Conservation (phyloP, 2,888 invertebrate species). For the Lepidocyrtinus sp. region DNA sequence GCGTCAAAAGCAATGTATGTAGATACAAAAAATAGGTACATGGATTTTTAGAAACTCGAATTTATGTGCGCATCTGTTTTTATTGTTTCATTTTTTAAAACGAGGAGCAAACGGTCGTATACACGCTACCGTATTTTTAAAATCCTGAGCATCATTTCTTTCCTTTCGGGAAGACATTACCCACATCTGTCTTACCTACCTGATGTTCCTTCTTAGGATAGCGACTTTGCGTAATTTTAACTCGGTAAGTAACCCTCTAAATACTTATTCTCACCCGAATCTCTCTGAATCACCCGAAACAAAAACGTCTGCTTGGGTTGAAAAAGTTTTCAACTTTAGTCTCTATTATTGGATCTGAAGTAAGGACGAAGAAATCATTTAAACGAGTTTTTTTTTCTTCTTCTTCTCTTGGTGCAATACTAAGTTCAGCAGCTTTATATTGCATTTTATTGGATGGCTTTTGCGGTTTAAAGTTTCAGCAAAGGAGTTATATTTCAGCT, state of each 20-base stretch:
- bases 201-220: background rate
- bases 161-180: background rate
- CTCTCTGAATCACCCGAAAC: constrained; percentile 2
- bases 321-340: background rate
- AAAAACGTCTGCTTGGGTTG: constrained; percentile 9
- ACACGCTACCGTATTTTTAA: background rate
- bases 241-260: constrained; percentile 18
- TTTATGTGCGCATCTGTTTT: too few species aligned
- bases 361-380: constrained; percentile 28
- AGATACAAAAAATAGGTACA: too few species aligned
- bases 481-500: constrained; percentile 56
- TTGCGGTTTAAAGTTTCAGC: constrained; percentile 51
- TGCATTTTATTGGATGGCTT: constrained; percentile 36
- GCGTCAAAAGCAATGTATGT: too few species aligned
- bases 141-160: too few species aligned
- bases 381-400: constrained; percentile 34
- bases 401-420: constrained; percentile 17
- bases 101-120: background rate
- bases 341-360: constrained; percentile 11
- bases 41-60: too few species aligned
- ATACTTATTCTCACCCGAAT: constrained; percentile 11
- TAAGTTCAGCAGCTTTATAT: constrained; percentile 32
- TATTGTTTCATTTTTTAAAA: too few species aligned
- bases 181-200: constrained; percentile 3
- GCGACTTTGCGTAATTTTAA: background rate